phyloP scores from a whole-genome alignment of 2,888 invertebrate species.

The Archips xylosteana region DNA sequence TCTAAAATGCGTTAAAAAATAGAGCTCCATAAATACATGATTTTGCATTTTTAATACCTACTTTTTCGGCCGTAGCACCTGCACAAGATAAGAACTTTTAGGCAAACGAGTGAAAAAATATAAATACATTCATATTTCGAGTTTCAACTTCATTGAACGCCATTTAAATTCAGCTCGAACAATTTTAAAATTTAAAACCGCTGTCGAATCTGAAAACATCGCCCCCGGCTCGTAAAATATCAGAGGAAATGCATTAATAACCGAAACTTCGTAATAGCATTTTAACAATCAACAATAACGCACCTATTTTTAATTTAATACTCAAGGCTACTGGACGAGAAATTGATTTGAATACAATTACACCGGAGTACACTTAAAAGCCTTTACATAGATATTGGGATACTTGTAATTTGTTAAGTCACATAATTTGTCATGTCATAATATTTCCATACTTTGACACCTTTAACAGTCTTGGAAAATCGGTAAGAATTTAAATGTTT shows the following conservation, averaged over 20 bases:
- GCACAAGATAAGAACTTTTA: slow-evolving; percentile 25
- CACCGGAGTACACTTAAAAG: background rate
- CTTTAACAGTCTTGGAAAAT: too few species aligned
- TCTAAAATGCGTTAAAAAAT: too few species aligned
- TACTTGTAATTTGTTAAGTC: background rate
- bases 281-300: slow-evolving; percentile 1
- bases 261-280: slow-evolving; percentile 36
- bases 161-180: slow-evolving; percentile 56
- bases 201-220: slow-evolving; percentile 51
- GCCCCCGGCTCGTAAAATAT: slow-evolving; percentile 52
- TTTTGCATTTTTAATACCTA: background rate
- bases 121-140: slow-evolving; percentile 29
- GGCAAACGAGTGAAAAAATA: slow-evolving; percentile 25
- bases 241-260: slow-evolving; percentile 44
- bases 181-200: slow-evolving; percentile 49
- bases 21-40: too few species aligned
- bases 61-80: slow-evolving; percentile 3
- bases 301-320: slow-evolving; percentile 13
- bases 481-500: too few species aligned
- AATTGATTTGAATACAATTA: slow-evolving; percentile 5
- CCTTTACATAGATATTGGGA: background rate
- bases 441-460: background rate
- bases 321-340: slow-evolving; percentile 3
- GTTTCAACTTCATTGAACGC: slow-evolving; percentile 51
- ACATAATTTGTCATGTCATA: background rate